Conservation (phyloP, 2,888 invertebrate genomes). For the Diaperis boleti region DNA sequence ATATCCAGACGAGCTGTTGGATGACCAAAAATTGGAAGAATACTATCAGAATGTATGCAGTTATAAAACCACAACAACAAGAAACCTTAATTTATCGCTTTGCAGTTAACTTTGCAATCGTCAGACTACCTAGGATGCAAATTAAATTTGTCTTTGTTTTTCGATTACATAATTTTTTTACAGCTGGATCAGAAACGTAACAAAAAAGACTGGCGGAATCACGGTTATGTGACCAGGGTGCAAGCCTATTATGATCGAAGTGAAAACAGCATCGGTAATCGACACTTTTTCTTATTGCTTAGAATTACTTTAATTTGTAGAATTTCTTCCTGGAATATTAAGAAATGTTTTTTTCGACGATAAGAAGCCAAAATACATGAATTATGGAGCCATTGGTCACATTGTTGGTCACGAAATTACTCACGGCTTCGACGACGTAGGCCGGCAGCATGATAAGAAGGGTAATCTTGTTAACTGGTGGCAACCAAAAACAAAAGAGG, state of each 20-base stretch:
- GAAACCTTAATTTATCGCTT: conserved; percentile 6
- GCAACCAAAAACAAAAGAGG: conserved; percentile 66
- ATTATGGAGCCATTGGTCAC: conserved; percentile 87
- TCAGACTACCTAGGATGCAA: conserved; percentile 25
- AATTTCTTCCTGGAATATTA: conserved; percentile 89
- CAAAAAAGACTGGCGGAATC: conserved; percentile 69
- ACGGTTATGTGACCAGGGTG: conserved; percentile 68
- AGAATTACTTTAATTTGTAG: conserved; percentile 68
- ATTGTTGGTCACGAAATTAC: conserved; percentile 91
- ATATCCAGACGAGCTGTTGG: conserved; percentile 86
- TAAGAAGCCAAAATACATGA: conserved; percentile 86
- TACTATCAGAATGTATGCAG: conserved; percentile 75
- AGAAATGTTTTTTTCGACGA: conserved; percentile 90
- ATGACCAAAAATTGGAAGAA: conserved; percentile 79
- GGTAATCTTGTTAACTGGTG: conserved; percentile 80
- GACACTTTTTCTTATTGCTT: neutral
- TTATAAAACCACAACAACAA: neutral
- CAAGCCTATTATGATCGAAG: conserved; percentile 63
- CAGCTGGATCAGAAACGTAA: conserved; percentile 68
- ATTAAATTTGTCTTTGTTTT: conserved; percentile 18
- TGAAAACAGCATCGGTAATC: conserved; percentile 71
- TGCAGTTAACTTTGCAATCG: conserved; percentile 17
- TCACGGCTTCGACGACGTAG: conserved; percentile 86
- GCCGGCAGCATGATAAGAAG: conserved; percentile 87
- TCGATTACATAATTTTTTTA: neutral